phyloP scores from a whole-genome alignment of 1,140 invertebrate genomes.

The Platyscapa corneri region DNA sequence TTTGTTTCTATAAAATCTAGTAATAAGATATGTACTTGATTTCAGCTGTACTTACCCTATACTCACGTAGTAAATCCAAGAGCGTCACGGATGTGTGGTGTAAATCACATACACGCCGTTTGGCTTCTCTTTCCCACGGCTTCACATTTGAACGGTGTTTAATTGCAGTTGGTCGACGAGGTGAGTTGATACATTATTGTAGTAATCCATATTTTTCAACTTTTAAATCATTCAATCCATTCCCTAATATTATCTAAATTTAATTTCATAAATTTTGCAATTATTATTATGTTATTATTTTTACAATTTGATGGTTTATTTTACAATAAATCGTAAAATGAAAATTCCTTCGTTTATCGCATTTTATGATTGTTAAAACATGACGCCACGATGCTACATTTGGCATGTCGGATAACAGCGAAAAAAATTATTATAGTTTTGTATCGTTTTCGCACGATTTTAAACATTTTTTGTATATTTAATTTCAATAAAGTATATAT shows the following conservation, averaged over 20 bases:
- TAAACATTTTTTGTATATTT: background rate
- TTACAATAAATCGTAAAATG: background rate
- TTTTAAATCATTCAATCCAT: background rate
- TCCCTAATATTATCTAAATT: background rate
- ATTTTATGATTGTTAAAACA: background rate
- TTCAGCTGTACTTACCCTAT: background rate
- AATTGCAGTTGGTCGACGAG: constrained; percentile 13
- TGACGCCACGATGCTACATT: constrained; percentile 22
- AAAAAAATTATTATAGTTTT: background rate
- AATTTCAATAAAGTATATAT: too few relatives aligned
- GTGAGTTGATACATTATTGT: background rate
- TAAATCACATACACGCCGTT: background rate
- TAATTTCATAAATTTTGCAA: background rate
- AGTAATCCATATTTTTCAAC: background rate
- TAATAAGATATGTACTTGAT: background rate
- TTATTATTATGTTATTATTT: background rate
- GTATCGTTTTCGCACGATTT: background rate
- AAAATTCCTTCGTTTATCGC: background rate
- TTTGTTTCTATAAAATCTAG: background rate
- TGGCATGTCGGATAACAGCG: background rate
- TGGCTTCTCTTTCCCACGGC: background rate
- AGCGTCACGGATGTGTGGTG: constrained; percentile 23
- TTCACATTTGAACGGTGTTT: background rate
- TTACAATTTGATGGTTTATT: background rate
- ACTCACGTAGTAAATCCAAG: constrained; percentile 1